These are phyloP conservation scores for Pristionchus fissidentatus DNA, from an alignment of 2,888 invertebrate species.

Conservation along the genomic window DNA sequence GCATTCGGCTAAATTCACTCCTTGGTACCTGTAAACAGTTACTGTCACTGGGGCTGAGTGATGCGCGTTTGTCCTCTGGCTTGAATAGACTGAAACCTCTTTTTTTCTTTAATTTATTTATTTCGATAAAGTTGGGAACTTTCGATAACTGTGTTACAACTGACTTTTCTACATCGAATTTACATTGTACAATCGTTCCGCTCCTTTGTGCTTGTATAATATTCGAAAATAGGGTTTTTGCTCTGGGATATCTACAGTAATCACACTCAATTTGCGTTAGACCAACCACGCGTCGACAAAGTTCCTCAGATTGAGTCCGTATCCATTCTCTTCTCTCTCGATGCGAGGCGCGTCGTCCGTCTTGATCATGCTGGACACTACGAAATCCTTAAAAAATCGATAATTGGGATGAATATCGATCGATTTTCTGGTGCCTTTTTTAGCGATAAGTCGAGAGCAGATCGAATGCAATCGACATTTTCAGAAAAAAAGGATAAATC, in stretches of 20 bases:
- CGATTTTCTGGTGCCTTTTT: neutral
- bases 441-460: neutral
- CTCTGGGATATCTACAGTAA: neutral
- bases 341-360: neutral
- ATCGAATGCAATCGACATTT: neutral
- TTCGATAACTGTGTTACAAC: neutral
- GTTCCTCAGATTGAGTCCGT: neutral
- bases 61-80: neutral
- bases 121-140: neutral
- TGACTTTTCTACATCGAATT: neutral
- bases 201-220: neutral
- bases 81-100: neutral
- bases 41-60: neutral
- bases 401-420: neutral
- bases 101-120: neutral
- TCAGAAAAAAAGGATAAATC: neutral
- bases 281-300: neutral
- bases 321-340: neutral
- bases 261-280: neutral
- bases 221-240: neutral
- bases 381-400: neutral
- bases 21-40: neutral
- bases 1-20: no score
- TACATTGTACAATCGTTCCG: neutral
- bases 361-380: neutral